Conservation (phyloP, 2,888 invertebrate genomes). For the Leistus spinibarbis region DNA sequence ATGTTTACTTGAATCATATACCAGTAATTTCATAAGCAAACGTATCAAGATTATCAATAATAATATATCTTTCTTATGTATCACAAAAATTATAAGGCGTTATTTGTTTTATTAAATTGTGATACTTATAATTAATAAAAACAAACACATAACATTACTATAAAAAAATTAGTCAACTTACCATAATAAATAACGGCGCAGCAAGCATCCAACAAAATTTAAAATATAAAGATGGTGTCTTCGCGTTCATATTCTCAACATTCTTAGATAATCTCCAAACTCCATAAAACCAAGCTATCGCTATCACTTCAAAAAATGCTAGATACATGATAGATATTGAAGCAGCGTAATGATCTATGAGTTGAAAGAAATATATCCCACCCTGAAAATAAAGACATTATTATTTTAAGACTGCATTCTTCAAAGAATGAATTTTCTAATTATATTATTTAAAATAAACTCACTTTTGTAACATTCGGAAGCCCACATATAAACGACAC, state of each 20-base stretch:
- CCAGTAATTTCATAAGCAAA: too few species aligned
- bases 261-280: conserved; percentile 79
- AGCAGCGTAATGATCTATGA: conserved; percentile 93
- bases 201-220: conserved; percentile 85
- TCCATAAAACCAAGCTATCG: conserved; percentile 91
- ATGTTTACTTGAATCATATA: too few species aligned
- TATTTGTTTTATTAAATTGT: not conserved
- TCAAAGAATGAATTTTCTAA: not conserved
- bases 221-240: conserved; percentile 79
- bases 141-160: not conserved
- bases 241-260: conserved; percentile 89
- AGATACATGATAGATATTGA: conserved; percentile 90
- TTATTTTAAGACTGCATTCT: not conserved
- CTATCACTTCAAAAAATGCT: conserved; percentile 92
- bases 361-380: conserved; percentile 90
- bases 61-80: too few species aligned
- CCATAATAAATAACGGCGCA: conserved; percentile 78
- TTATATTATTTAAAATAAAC: conserved; percentile 21
- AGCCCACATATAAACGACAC: conserved; percentile 85
- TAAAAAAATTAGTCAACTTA: conserved; percentile 52
- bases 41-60: too few species aligned
- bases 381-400: conserved; percentile 62
- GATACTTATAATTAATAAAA: not conserved
- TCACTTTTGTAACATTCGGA: conserved; percentile 84
- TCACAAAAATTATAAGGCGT: not conserved